A percentile compares a stretch with the other conserved stretches of the same genome.
Conservation (phyloP, 2,888 invertebrate genomes). For the Brachylomia viminalis region DNA sequence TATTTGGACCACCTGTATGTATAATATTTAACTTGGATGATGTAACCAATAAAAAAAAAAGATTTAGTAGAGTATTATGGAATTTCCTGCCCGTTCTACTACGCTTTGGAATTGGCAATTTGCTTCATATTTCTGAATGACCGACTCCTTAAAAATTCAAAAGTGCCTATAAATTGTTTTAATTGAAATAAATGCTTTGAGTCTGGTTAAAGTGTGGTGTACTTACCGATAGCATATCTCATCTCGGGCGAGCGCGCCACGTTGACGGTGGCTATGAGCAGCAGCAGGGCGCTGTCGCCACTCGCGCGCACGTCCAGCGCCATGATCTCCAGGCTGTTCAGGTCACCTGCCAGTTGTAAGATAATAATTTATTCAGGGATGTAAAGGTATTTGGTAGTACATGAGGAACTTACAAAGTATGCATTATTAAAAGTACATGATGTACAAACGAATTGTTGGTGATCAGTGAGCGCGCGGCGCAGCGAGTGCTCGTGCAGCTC, state of each 20-base stretch:
- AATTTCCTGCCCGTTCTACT: too few species aligned
- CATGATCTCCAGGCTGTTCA: constrained; percentile 92
- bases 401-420: background rate
- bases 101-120: too few species aligned
- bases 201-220: background rate
- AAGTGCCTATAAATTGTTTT: background rate
- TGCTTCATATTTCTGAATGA: too few species aligned
- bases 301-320: constrained; percentile 94
- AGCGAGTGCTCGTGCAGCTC: constrained; percentile 95
- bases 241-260: constrained; percentile 92
- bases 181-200: background rate
- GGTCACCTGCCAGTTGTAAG: constrained; percentile 82
- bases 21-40: too few species aligned
- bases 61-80: too few species aligned
- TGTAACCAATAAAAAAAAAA: too few species aligned
- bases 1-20: too few species aligned
- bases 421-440: background rate
- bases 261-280: constrained; percentile 93
- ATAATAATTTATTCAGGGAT: background rate
- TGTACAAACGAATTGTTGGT: too few species aligned
- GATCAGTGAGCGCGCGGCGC: constrained; percentile 86
- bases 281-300: constrained; percentile 88
- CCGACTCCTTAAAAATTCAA: background rate
- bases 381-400: background rate
- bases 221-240: constrained; percentile 93